Evolutionary conservation across 2,113 vertebrate species (phyloP).

Genomic region (Loxodonta africana): DNA sequence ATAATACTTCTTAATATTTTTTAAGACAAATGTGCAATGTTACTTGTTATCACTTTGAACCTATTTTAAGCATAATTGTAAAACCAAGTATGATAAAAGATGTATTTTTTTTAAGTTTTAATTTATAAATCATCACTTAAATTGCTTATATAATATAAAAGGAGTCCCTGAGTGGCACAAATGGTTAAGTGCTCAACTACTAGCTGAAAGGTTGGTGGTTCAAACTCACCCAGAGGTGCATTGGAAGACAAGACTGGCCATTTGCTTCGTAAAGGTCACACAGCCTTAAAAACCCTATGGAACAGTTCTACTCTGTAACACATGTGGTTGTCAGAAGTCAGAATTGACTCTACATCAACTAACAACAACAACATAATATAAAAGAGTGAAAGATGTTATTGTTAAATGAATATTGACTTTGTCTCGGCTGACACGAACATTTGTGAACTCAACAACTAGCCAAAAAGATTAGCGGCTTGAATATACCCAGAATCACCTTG

Average conservation of each 20-base stretch:
- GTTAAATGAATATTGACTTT: not conserved
- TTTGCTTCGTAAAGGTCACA: not conserved
- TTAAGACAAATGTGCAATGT: not conserved
- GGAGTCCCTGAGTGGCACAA: not conserved
- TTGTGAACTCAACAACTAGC: no score
- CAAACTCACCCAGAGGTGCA: not conserved
- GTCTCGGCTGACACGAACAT: no score
- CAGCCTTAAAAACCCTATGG: no score
- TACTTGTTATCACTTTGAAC: not conserved
- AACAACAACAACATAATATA: not conserved
- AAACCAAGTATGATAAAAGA: not conserved
- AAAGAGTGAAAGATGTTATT: not conserved
- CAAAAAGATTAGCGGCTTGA: no score
- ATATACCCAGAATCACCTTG: no score
- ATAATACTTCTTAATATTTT: not conserved
- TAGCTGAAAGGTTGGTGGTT: not conserved
- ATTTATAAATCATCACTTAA: not conserved
- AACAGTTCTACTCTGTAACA: no score
- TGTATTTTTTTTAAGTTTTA: not conserved
- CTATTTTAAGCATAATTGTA: not conserved
- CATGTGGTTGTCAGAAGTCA: no score
- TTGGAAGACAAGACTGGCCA: not conserved
- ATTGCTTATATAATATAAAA: not conserved
- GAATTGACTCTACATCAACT: no score
- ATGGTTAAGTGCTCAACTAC: not conserved